phyloP scores from a whole-genome alignment of 2,888 invertebrate genomes.

The Teleiodes luculella region DNA sequence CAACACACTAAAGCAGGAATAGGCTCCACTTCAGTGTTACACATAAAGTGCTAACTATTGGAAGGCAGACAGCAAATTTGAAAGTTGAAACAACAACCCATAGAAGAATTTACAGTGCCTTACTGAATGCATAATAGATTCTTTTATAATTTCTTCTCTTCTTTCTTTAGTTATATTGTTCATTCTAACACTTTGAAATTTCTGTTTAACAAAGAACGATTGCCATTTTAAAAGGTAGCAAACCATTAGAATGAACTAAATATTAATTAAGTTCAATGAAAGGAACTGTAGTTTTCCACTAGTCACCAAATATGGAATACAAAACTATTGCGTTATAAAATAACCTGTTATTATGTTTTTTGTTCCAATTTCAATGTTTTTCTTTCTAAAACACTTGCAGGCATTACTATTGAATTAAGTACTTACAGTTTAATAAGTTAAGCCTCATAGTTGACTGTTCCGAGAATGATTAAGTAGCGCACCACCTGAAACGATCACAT shows the following conservation, averaged over 20 bases:
- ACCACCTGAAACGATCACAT: conserved; percentile 13
- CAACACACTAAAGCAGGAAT: not conserved
- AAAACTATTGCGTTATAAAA: too few species aligned
- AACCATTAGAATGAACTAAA: too few species aligned
- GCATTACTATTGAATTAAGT: too few species aligned
- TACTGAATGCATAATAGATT: not conserved
- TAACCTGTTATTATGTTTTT: too few species aligned
- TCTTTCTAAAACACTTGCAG: too few species aligned
- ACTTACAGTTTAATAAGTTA: too few species aligned
- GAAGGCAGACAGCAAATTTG: not conserved
- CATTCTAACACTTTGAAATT: not conserved
- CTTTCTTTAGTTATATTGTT: not conserved
- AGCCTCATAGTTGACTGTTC: too few species aligned
- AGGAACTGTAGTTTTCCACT: too few species aligned
- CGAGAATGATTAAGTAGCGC: too few species aligned
- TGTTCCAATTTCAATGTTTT: too few species aligned
- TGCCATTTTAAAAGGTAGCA: not conserved
- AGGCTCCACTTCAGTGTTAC: not conserved
- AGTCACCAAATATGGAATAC: too few species aligned
- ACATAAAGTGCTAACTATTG: conserved; percentile 3
- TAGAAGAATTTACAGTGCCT: conserved; percentile 17
- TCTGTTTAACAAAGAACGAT: not conserved
- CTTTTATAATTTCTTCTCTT: not conserved
- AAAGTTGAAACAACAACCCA: conserved; percentile 13
- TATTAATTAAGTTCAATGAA: too few species aligned